phyloP scores from a whole-genome alignment of 2,888 invertebrate species.

The Noctuana brunneofusca region DNA sequence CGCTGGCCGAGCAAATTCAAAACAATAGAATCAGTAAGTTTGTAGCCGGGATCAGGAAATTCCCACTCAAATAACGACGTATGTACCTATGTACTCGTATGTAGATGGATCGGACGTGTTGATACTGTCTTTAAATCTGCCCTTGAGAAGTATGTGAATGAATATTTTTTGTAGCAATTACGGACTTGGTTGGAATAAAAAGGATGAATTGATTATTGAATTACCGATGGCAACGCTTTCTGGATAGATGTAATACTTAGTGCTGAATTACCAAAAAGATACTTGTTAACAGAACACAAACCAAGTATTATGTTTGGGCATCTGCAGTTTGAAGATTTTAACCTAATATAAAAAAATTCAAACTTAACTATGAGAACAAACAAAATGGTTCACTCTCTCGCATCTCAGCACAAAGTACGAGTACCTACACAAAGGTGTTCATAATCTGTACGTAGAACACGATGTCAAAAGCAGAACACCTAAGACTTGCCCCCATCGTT shows the following conservation, averaged over 20 bases:
- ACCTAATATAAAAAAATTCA: neutral
- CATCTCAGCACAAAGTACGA: conserved; percentile 34
- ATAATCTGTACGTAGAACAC: conserved; percentile 23
- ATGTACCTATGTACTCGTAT: conserved; percentile 17
- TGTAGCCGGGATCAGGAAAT: conserved; percentile 35
- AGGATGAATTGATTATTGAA: conserved; percentile 1
- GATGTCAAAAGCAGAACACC: conserved; percentile 41
- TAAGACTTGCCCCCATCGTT: conserved; percentile 18
- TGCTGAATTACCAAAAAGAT: too few relatives aligned
- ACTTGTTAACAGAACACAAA: too few relatives aligned
- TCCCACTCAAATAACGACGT: conserved; percentile 33
- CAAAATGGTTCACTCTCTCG: too few relatives aligned
- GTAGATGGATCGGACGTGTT: conserved; percentile 22
- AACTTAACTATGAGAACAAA: neutral
- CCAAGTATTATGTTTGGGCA: neutral
- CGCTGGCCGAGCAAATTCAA: conserved; percentile 32
- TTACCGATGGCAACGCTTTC: too few relatives aligned
- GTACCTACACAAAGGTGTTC: conserved; percentile 35
- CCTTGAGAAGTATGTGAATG: conserved; percentile 14
- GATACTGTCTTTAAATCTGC: conserved; percentile 15
- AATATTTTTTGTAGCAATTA: neutral
- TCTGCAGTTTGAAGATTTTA: too few relatives aligned
- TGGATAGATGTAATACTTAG: too few relatives aligned
- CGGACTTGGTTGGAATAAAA: conserved; percentile 16
- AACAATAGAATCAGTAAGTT: conserved; percentile 34